These are phyloP conservation scores for Eunapius fragilis DNA, from an alignment of 37 sponge, comb jelly and placozoan genomes.

Conservation along the genomic window DNA sequence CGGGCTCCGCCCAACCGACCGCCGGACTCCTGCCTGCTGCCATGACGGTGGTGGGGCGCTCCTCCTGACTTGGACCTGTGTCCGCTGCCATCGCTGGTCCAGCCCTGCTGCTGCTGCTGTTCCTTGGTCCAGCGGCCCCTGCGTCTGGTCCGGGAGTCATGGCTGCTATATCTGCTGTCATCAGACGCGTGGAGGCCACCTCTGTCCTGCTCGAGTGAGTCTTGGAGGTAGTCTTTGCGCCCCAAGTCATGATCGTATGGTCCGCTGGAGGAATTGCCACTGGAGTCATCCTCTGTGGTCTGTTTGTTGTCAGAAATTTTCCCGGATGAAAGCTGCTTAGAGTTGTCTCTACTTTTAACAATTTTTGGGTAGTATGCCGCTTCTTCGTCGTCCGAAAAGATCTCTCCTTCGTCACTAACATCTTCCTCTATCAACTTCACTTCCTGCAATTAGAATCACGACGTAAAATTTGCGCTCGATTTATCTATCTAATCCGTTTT, in stretches of 20 bases:
- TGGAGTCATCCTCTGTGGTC: background rate
- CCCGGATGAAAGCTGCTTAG: background rate
- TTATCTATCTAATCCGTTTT: background rate
- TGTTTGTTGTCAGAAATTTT: background rate
- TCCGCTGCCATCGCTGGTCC: background rate
- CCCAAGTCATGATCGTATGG: background rate
- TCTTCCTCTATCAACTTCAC: constrained; percentile 10
- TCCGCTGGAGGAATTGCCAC: background rate
- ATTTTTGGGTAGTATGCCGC: constrained; percentile 63
- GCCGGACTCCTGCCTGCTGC: background rate
- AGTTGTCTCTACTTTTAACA: constrained; percentile 23
- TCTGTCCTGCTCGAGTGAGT: background rate
- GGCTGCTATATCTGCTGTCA: background rate
- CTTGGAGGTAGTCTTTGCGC: background rate
- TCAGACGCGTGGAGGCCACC: background rate
- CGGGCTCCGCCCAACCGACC: background rate
- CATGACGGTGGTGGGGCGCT: background rate
- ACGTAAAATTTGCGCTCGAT: background rate
- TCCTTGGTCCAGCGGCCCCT: background rate
- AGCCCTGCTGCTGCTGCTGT: too few species aligned
- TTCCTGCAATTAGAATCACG: background rate
- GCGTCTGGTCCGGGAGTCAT: background rate
- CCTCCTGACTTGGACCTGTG: background rate
- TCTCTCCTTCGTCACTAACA: constrained; percentile 62
- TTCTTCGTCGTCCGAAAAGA: constrained; percentile 74